Conservation (phyloP, 2,113 vertebrate species). For the Uropsilus gracilis region DNA sequence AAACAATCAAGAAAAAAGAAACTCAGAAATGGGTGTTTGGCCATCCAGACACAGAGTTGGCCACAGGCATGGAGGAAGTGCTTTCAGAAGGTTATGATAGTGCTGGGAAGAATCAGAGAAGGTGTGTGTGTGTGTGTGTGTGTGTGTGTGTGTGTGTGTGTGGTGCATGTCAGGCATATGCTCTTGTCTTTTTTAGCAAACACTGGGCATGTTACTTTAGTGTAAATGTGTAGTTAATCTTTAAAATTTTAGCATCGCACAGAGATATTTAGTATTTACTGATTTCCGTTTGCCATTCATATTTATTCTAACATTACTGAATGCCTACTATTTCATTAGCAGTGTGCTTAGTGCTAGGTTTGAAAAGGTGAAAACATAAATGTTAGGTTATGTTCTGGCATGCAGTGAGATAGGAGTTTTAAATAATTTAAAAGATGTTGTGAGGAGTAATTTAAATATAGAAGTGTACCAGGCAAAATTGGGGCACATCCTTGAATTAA, state of each 20-base stretch:
- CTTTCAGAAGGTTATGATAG: neutral
- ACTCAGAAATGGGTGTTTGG: neutral
- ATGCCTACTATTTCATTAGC: neutral
- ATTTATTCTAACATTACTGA: neutral
- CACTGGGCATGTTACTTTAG: neutral
- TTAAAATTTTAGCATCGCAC: neutral
- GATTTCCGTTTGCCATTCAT: slow-evolving; percentile 3
- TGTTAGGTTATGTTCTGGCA: neutral
- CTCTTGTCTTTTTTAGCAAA: neutral
- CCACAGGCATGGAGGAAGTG: neutral
- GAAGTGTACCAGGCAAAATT: neutral
- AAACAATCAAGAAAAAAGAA: neutral
- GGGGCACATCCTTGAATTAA: neutral
- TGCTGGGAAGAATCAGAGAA: neutral
- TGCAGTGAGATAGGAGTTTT: neutral
- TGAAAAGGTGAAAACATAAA: neutral
- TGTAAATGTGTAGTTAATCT: neutral
- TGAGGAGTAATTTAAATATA: neutral
- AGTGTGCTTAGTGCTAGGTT: neutral
- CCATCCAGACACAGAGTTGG: neutral
- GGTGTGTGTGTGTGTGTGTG: too few relatives aligned
- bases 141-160: too few relatives aligned
- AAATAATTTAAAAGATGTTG: neutral
- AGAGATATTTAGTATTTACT: neutral
- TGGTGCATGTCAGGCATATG: neutral